Conservation (phyloP, 1,140 invertebrate genomes). For the Polyergus mexicanus region DNA sequence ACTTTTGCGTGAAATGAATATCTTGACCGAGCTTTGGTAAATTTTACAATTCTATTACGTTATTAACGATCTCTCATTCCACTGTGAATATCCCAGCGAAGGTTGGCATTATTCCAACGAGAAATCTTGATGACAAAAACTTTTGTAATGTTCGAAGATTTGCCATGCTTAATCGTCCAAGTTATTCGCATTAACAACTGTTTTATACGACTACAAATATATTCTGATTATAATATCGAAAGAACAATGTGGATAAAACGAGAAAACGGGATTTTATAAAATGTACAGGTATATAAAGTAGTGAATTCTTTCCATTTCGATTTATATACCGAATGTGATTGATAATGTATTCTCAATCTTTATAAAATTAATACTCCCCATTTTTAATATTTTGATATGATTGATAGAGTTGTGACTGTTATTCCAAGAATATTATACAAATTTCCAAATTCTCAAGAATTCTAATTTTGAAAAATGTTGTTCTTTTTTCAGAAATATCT, state of each 20-base stretch:
- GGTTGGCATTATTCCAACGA: background rate
- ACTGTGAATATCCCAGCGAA: background rate
- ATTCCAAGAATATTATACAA: background rate
- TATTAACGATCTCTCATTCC: slow-evolving; percentile 5
- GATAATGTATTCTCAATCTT: too few species aligned
- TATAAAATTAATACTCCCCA: too few species aligned
- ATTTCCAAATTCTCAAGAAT: background rate
- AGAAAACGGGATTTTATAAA: too few species aligned
- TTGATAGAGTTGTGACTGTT: background rate
- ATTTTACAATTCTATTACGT: slow-evolving; percentile 27
- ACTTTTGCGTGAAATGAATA: background rate
- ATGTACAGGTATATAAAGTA: too few species aligned
- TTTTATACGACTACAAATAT: background rate
- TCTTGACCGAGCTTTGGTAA: background rate
- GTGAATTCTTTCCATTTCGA: too few species aligned
- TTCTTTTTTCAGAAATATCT: background rate
- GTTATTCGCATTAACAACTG: slow-evolving; percentile 7
- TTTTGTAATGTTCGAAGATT: slow-evolving; percentile 19
- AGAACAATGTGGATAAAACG: background rate
- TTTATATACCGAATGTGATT: too few species aligned
- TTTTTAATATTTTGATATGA: background rate
- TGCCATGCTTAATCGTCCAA: slow-evolving; percentile 18
- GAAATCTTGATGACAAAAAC: slow-evolving; percentile 5
- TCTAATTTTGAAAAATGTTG: background rate
- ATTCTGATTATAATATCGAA: background rate